Evolutionary conservation across 2,888 invertebrate species (phyloP), one percentile per base, ranked within the genome.

Genomic region (Tuta absoluta): DNA sequence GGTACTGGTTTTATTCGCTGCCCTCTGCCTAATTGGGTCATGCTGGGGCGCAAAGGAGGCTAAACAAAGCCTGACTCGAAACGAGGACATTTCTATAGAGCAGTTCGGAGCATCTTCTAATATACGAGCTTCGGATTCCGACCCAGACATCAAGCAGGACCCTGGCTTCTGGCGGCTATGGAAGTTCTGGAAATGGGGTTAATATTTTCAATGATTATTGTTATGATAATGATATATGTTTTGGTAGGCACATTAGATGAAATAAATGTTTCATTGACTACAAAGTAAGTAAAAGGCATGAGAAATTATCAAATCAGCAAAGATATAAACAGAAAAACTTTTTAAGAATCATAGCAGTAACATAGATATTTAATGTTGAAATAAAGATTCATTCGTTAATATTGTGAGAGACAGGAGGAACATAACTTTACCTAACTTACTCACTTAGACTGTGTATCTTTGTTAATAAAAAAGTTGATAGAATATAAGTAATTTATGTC

Each of bases 151-250:
- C 41, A 69, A 74, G 24, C 71, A 74, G 56, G 79, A 81, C 57
- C 71, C 75, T 14, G 75, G 76, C 12, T 63, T 75, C 1, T 84
- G 85, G 86, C 77, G 76, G 38, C 70, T 76, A 63, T 83, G 82
- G 84, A 80, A 77, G 66, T 73, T 80, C 53, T 78, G 77, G 71
- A 81, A 79, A 75, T 82, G 80, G 80, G 86, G 87, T 88, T 72
- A 82, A 77, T 63, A 63, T 24, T 59, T 24, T 65, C 53, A 63
- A 62, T 67, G 66, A 69, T 41, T n/a, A n/a, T n/a, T n/a, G n/a
- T n/a, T n/a, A n/a, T n/a, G n/a, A n/a, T n/a, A n/a, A 63, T 4
- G 33, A 8, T 33, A 8, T 33, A 7, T 33, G 33, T 33, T 4
- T 33, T 33, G 33, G 4, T 7, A 33, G n/a, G n/a, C n/a, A 33